A percentile compares a stretch with the other conserved stretches of the same genome.
Conservation (phyloP, 2,113 vertebrate species). For the Taurulus bubalis region DNA sequence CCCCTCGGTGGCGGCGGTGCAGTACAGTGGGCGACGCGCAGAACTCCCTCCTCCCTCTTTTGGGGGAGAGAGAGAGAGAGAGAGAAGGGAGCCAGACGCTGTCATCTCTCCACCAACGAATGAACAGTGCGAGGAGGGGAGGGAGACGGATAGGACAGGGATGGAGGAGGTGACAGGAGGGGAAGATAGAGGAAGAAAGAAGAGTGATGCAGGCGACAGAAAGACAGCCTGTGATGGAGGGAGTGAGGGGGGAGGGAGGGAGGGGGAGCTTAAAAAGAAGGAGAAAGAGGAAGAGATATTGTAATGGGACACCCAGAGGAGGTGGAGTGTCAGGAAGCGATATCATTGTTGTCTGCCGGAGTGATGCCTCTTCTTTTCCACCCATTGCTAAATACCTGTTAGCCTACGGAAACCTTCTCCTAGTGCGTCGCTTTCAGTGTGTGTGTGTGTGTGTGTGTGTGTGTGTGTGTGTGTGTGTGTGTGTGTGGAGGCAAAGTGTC, state of each 20-base stretch:
- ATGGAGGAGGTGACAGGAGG: conserved; percentile 56
- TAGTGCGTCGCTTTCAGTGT: conserved; percentile 19
- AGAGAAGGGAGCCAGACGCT: conserved; percentile 24
- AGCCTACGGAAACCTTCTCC: conserved; percentile 51
- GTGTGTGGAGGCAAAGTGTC: conserved; percentile 48
- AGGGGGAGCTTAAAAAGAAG: conserved; percentile 45
- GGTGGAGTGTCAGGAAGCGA: conserved; percentile 75
- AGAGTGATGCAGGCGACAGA: conserved; percentile 41
- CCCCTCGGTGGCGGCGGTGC: conserved; percentile 9
- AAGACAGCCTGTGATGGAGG: conserved; percentile 49
- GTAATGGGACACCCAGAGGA: conserved; percentile 74
- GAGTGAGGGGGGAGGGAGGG: not conserved
- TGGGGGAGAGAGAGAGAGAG: too few relatives aligned
- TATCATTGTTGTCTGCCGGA: conserved; percentile 78
- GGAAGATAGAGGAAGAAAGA: conserved; percentile 44
- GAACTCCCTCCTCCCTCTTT: not conserved
- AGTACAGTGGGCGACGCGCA: conserved; percentile 7
- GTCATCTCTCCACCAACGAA: conserved; percentile 52
- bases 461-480: conserved; percentile 7
- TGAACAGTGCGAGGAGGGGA: conserved; percentile 39
- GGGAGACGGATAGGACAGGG: conserved; percentile 46
- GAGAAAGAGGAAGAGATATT: conserved; percentile 64
- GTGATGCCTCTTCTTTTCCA: conserved; percentile 65
- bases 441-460: conserved; percentile 21
- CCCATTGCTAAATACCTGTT: conserved; percentile 73